Conservation (phyloP, 1,140 invertebrate species). For the Armadillidium nasatum region DNA sequence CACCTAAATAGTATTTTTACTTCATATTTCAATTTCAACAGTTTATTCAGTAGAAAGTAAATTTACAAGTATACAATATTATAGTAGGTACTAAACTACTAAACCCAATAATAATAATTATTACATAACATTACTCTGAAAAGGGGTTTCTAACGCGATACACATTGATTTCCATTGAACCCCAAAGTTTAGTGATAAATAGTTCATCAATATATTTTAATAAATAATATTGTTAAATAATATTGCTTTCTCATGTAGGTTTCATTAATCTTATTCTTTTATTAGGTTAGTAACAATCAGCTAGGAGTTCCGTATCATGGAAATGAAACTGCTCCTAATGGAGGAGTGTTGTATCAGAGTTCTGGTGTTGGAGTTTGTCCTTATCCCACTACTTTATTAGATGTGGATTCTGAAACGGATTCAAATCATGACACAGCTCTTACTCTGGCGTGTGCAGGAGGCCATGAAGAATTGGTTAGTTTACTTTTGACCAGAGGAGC, state of each 20-base stretch:
- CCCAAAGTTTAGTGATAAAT: too few species aligned
- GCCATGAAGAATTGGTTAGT: conserved; percentile 91
- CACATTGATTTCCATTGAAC: too few species aligned
- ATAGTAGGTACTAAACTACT: too few species aligned
- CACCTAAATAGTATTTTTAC: too few species aligned
- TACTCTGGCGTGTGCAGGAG: conserved; percentile 93
- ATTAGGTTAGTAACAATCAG: conserved; percentile 35
- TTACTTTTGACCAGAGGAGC: conserved; percentile 82
- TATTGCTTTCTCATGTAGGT: background rate
- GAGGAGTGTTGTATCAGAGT: conserved; percentile 24
- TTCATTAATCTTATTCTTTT: background rate
- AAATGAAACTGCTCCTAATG: conserved; percentile 35
- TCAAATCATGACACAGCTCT: conserved; percentile 97
- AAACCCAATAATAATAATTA: too few species aligned
- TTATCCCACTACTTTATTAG: conserved; percentile 35
- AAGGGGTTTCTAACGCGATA: too few species aligned
- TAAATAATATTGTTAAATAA: conserved; percentile 7
- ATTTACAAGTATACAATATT: too few species aligned
- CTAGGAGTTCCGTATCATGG: conserved; percentile 34
- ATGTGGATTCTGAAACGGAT: conserved; percentile 88
- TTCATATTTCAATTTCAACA: too few species aligned
- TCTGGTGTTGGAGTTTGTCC: conserved; percentile 33
- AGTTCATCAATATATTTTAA: too few species aligned
- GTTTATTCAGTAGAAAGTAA: too few species aligned
- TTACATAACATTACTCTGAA: too few species aligned